A percentile compares a stretch with the other conserved stretches of the same genome.
phyloP scores from a whole-genome alignment of 2,113 vertebrate species.

The Cygnus buccinator region DNA sequence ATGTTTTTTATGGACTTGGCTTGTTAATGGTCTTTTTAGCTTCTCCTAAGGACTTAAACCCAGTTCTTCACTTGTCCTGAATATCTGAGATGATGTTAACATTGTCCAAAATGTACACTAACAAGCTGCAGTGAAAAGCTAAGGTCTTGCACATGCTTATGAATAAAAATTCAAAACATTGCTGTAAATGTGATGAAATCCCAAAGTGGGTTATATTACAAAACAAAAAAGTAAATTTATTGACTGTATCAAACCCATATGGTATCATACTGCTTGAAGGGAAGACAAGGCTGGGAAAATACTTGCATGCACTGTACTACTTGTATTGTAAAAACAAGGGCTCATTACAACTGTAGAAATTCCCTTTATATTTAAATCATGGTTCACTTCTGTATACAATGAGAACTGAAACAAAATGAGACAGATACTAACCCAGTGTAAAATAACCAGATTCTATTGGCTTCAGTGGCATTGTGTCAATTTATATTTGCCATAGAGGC shows the following conservation, averaged over 20 bases:
- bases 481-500: not conserved
- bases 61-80: constrained; percentile 77
- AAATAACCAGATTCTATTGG: not conserved
- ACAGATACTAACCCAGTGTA: not conserved
- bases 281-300: not conserved
- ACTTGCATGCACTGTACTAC: not conserved
- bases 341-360: not conserved
- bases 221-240: not conserved
- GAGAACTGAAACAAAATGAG: not conserved
- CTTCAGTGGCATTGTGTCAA: not conserved
- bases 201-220: constrained; percentile 11
- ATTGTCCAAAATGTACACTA: constrained; percentile 78
- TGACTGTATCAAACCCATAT: not conserved
- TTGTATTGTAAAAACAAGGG: not conserved
- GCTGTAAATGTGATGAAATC: constrained; percentile 58
- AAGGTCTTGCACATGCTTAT: constrained; percentile 54
- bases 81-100: constrained; percentile 84
- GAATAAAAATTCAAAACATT: constrained; percentile 73
- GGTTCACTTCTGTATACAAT: not conserved
- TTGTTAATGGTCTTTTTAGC: constrained; percentile 82
- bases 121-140: constrained; percentile 78
- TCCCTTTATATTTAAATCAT: not conserved
- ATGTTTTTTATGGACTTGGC: constrained; percentile 82
- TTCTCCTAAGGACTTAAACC: constrained; percentile 81
- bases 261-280: constrained; percentile 13